phyloP scores from a whole-genome alignment of 2,113 vertebrate genomes.

The Cranoglanis bouderius region DNA sequence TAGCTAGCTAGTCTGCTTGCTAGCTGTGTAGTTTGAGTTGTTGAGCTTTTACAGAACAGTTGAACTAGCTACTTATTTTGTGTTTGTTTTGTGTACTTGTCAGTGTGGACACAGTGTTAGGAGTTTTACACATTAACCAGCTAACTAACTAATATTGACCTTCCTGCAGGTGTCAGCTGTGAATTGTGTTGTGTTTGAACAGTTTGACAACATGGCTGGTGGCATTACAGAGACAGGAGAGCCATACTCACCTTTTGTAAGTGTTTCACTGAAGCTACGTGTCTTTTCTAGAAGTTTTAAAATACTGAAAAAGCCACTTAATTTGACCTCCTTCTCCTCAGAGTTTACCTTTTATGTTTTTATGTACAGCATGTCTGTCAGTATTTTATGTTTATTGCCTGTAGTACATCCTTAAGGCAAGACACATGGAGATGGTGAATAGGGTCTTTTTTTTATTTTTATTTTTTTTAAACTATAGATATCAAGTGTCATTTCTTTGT shows the following conservation, averaged over 20 bases:
- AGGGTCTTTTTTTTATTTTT: background rate
- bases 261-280: slow-evolving; percentile 60
- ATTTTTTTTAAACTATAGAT: background rate
- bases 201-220: slow-evolving; percentile 79
- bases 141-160: background rate
- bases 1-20: background rate
- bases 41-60: background rate
- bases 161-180: background rate
- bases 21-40: background rate
- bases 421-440: background rate
- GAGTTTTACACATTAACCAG: background rate
- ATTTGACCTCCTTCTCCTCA: background rate
- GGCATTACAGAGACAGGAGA: slow-evolving; percentile 93
- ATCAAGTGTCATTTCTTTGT: background rate
- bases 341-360: background rate
- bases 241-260: slow-evolving; percentile 94
- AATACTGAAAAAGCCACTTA: background rate
- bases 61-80: background rate
- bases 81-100: background rate
- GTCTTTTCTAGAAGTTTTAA: background rate
- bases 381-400: background rate
- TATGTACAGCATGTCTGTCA: background rate
- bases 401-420: background rate
- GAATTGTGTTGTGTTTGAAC: background rate
- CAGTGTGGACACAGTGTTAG: background rate